These are phyloP conservation scores for Acanthis flammea DNA, from an alignment of 2,797 vertebrate species.

Conservation along the genomic window DNA sequence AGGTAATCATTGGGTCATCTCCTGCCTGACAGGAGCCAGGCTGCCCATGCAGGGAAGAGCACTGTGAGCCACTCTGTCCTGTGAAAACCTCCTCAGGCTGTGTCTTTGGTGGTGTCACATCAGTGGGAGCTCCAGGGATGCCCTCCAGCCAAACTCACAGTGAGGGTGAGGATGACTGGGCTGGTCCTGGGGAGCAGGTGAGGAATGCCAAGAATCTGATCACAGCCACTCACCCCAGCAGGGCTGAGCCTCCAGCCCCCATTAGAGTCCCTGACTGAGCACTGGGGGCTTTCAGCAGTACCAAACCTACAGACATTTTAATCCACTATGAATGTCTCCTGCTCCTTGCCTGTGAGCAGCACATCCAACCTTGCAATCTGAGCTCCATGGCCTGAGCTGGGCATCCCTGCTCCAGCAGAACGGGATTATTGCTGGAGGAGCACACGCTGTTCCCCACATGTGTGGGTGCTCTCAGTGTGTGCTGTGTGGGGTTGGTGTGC, in stretches of 20 bases:
- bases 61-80: background rate
- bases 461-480: accelerated
- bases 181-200: background rate
- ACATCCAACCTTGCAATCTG: accelerated
- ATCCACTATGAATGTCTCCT: background rate
- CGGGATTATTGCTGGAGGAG: background rate
- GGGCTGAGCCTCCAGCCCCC: background rate
- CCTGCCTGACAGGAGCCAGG: background rate
- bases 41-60: background rate
- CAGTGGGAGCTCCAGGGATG: background rate
- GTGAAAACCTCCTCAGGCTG: background rate
- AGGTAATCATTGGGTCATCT: background rate
- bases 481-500: accelerated
- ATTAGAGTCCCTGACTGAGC: background rate
- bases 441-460: accelerated
- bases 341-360: background rate
- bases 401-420: background rate
- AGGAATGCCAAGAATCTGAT: background rate
- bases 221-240: background rate
- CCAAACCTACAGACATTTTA: background rate
- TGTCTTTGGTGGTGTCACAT: background rate
- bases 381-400: accelerated
- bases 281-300: background rate
- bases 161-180: background rate
- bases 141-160: background rate